A percentile compares a stretch with the other conserved stretches of the same genome.
These are phyloP conservation scores for Enteromius thamalakanensis DNA, from an alignment of 2,797 vertebrate species.

Conservation along the genomic window DNA sequence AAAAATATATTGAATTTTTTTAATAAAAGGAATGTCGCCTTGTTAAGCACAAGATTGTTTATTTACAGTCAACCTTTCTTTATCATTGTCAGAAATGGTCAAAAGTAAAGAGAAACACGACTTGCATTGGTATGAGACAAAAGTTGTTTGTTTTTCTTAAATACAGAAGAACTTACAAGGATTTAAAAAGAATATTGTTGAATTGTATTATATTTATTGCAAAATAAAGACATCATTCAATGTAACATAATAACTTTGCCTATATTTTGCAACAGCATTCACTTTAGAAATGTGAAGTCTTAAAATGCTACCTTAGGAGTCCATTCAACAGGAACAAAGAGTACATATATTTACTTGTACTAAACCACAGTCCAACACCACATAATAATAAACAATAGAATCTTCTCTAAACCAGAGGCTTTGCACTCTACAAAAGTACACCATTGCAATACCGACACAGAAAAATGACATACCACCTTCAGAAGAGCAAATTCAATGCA, in stretches of 20 bases:
- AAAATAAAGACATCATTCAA: background rate
- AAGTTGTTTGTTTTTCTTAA: background rate
- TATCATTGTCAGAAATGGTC: no score
- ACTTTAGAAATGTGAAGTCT: background rate
- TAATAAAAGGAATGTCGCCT: no score
- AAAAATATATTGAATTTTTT: no score
- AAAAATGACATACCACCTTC: background rate
- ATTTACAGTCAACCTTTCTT: no score
- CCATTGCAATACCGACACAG: background rate
- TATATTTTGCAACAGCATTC: background rate
- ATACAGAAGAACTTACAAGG: background rate
- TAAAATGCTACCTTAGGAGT: background rate
- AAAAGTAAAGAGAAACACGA: no score
- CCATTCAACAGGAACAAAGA: background rate
- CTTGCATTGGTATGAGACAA: no score
- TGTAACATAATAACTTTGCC: background rate
- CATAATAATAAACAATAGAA: constrained; percentile 30
- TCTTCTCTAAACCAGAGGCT: background rate
- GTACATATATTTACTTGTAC: background rate
- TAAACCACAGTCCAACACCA: constrained; percentile 6
- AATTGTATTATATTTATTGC: background rate
- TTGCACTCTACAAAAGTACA: constrained; percentile 21
- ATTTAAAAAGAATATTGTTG: background rate
- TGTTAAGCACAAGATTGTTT: no score
- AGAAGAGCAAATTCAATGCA: constrained; percentile 16